phyloP scores from a whole-genome alignment of 2,113 vertebrate species.

The Ibidorhyncha struthersii region DNA sequence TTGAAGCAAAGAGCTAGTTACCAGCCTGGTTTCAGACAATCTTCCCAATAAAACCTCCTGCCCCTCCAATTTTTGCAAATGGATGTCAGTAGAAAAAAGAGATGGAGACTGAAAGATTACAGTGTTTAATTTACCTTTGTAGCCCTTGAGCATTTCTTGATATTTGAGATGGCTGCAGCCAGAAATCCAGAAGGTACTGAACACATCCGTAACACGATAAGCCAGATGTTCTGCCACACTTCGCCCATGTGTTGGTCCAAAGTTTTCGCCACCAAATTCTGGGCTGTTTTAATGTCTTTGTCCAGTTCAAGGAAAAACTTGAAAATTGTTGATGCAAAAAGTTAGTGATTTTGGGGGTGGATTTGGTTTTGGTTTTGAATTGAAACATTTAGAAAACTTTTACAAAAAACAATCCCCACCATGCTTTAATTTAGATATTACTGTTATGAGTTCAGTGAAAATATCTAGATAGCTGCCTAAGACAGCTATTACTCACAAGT shows the following conservation, averaged over 20 bases:
- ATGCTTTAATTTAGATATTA: neutral
- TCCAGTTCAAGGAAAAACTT: neutral
- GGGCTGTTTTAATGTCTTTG: neutral
- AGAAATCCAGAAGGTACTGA: neutral
- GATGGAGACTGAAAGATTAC: neutral
- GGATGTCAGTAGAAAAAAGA: neutral
- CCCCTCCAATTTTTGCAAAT: neutral
- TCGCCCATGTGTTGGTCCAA: accelerated
- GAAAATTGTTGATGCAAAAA: neutral
- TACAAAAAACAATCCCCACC: neutral
- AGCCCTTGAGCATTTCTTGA: neutral
- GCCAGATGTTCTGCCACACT: neutral
- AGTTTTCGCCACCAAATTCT: neutral
- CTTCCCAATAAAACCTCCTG: neutral
- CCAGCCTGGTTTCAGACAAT: neutral
- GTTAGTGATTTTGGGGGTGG: neutral
- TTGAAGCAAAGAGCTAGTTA: neutral
- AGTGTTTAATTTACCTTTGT: neutral
- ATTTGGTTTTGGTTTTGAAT: neutral
- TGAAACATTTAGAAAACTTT: neutral
- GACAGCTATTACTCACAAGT: neutral
- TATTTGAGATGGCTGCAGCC: neutral
- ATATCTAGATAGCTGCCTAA: neutral
- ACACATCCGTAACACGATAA: accelerated
- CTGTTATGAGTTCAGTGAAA: neutral